Conservation (phyloP, 2,888 invertebrate genomes). For the Leptinotarsa tumamoca region DNA sequence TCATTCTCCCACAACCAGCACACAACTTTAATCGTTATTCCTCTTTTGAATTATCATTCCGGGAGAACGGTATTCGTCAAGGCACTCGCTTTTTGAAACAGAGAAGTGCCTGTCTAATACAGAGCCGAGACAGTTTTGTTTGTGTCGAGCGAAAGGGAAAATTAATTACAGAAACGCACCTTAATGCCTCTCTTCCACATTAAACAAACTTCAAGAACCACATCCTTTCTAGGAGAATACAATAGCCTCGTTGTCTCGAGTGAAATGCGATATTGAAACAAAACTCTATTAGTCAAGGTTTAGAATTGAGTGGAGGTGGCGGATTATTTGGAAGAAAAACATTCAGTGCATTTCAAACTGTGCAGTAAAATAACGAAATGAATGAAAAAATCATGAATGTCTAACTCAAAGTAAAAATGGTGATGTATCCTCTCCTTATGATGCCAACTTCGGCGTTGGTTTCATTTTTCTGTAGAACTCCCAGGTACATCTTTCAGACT, state of each 20-base stretch:
- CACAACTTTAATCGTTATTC: slow-evolving; percentile 14
- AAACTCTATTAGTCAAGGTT: not conserved
- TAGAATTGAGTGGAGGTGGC: not conserved
- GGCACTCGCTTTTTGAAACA: slow-evolving; percentile 44
- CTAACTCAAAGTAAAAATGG: too few species aligned
- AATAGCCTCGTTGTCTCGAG: slow-evolving; percentile 42
- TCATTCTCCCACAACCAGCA: slow-evolving; percentile 3
- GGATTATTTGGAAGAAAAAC: too few species aligned
- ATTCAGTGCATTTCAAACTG: too few species aligned
- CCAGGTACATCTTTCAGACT: too few species aligned
- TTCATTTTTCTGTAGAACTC: too few species aligned
- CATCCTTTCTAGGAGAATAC: slow-evolving; percentile 45
- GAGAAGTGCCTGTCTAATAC: slow-evolving; percentile 48
- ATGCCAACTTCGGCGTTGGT: too few species aligned
- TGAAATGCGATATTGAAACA: not conserved
- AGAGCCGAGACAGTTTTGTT: slow-evolving; percentile 49
- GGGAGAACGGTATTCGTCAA: slow-evolving; percentile 30
- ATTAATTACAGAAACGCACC: slow-evolving; percentile 50
- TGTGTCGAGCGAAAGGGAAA: slow-evolving; percentile 50
- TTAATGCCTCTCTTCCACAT: slow-evolving; percentile 41
- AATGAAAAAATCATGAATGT: too few species aligned
- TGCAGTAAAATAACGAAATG: too few species aligned
- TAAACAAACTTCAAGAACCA: slow-evolving; percentile 47
- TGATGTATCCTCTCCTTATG: too few species aligned
- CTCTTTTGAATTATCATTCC: slow-evolving; percentile 34